These are phyloP conservation scores for Noctua pronuba DNA, from an alignment of 2,888 invertebrate genomes.

Conservation along the genomic window DNA sequence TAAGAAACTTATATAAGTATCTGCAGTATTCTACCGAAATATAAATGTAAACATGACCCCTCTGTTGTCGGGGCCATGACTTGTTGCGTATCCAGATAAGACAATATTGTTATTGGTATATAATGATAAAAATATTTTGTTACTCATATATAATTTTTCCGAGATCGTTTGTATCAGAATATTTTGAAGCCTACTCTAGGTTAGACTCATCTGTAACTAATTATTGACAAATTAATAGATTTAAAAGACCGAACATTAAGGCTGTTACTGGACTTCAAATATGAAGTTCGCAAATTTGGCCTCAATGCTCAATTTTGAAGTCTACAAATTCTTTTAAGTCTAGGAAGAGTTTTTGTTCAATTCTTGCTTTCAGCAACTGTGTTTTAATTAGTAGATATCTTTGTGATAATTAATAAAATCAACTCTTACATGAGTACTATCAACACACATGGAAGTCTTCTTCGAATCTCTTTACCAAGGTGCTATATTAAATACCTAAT, in stretches of 20 bases:
- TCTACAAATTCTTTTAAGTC: neutral
- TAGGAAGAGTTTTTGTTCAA: neutral
- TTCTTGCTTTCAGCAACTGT: neutral
- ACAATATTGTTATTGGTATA: constrained; percentile 32
- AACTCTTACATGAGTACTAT: neutral
- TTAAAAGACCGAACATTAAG: neutral
- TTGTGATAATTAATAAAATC: constrained; percentile 21
- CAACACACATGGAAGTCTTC: neutral
- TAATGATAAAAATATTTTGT: constrained; percentile 22
- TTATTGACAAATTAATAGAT: neutral
- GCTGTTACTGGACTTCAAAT: neutral
- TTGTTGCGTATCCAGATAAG: constrained; percentile 51
- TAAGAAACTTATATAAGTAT: constrained; percentile 17
- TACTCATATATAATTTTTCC: constrained; percentile 31
- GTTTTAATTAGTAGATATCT: neutral
- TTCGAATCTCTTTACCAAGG: neutral
- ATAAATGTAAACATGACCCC: constrained; percentile 59
- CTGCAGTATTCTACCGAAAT: constrained; percentile 42
- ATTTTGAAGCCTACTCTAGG: neutral
- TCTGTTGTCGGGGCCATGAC: constrained; percentile 48
- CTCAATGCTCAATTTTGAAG: neutral
- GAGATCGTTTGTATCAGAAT: neutral
- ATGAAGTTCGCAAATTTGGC: neutral
- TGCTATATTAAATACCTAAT: neutral
- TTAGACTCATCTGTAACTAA: neutral